Evolutionary conservation across 2,888 invertebrate genomes (phyloP).

Genomic region (Pteria penguin): DNA sequence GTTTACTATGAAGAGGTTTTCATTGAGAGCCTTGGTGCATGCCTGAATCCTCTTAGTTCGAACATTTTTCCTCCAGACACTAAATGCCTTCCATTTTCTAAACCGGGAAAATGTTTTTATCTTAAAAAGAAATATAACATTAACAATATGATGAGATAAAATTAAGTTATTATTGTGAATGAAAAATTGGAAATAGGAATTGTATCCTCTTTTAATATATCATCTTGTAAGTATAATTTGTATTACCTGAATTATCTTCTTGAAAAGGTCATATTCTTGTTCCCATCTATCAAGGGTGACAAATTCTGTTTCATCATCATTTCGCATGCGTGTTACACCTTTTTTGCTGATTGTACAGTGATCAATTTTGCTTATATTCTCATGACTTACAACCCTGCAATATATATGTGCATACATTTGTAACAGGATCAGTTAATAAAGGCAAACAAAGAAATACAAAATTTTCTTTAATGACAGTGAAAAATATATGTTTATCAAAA

Average conservation of each 20-base stretch:
- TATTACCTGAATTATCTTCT: slow-evolving; percentile 86
- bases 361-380: slow-evolving; percentile 85
- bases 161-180: no score
- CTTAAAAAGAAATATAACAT: slow-evolving; percentile 61
- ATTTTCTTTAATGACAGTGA: no score
- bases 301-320: slow-evolving; percentile 86
- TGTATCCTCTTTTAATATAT: neutral
- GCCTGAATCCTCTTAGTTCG: slow-evolving; percentile 85
- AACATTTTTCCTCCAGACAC: slow-evolving; percentile 89
- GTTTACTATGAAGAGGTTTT: slow-evolving; percentile 88
- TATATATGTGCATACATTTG: neutral
- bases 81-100: slow-evolving; percentile 85
- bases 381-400: slow-evolving; percentile 87
- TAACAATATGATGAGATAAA: no score
- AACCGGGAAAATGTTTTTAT: slow-evolving; percentile 79
- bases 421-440: no score
- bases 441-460: no score
- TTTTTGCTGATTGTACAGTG: slow-evolving; percentile 90
- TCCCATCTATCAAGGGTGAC: slow-evolving; percentile 90
- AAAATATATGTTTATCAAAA: no score
- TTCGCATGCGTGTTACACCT: slow-evolving; percentile 87
- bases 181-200: neutral
- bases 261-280: slow-evolving; percentile 89
- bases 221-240: neutral
- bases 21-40: slow-evolving; percentile 83